Conservation (phyloP, 2,888 invertebrate genomes). For the Dugesia japonica region DNA sequence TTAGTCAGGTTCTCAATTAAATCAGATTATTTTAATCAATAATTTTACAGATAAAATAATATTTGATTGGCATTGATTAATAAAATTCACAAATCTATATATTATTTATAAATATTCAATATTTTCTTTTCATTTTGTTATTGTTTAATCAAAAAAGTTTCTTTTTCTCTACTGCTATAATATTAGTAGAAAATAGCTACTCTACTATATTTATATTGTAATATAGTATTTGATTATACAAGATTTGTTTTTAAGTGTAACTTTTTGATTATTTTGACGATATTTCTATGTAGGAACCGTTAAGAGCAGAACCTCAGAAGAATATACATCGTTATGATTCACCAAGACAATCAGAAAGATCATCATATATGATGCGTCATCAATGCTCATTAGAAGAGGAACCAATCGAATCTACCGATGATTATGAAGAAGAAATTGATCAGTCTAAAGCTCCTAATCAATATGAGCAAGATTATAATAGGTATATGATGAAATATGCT, state of each 20-base stretch:
- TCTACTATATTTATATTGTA: background rate
- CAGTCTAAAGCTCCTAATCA: background rate
- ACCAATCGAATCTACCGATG: background rate
- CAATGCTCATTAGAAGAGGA: background rate
- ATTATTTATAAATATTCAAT: background rate
- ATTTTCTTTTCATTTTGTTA: no score
- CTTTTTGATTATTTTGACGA: background rate
- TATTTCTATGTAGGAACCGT: background rate
- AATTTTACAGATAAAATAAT: background rate
- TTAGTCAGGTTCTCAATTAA: background rate
- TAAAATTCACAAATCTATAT: background rate
- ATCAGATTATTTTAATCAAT: background rate
- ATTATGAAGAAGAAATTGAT: constrained; percentile 2
- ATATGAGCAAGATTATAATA: constrained; percentile 1
- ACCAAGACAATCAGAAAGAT: background rate
- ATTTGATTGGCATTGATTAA: no score
- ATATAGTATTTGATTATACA: background rate
- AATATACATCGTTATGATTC: background rate
- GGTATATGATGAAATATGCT: constrained; percentile 8
- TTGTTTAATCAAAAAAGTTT: no score
- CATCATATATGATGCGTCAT: background rate
- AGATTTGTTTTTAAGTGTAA: background rate
- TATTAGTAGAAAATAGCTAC: background rate
- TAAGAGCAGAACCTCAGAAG: background rate
- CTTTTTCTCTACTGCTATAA: no score